Evolutionary conservation across 1,140 invertebrate genomes (phyloP), one percentile per base, ranked within the genome.

Genomic region (Zaprionus lachaisei): DNA sequence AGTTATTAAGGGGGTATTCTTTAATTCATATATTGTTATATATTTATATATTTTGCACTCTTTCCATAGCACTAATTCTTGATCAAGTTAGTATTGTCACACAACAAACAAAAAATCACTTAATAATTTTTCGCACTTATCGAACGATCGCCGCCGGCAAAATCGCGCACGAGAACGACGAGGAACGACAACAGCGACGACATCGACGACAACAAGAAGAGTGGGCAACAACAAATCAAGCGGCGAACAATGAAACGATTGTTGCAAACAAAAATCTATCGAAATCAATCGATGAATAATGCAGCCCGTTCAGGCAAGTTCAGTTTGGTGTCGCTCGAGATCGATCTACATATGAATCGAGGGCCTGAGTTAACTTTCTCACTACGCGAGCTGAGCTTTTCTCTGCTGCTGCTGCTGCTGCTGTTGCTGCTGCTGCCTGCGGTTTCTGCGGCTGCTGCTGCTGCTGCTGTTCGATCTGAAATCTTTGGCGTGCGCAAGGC

Each of bases 401-500:
- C 62, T 41, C 38, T 66, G 57, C 58, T 62, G 47, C 62, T 70
- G 51, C 44, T 63, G 20, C 20, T 20, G 47, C 34, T 55, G 72
- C 73, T 69, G 51, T 54, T 31, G 22, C 65, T 62, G 60, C 34
- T n/a, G 24, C 57, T 73, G 58, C 57, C 41, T 31, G 37, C 68
- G 41, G 41, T 44, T 47, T n/a, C 41, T 64, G 62, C 60, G 26
- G 38, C 61, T 38, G 34, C 49, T 51, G 26, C 49, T 74, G 73
- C 66, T 74, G 75, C 79, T 85, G 83, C 57, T 83, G 80, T 69
- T 84, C 84, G 84, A 87, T 87, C 84, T 87, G 83, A 87, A 87
- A 87, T 89, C 83, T 87, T 87, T 87, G 84, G 75, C 84, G 80
- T 87, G 85, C 84, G 86, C 84, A 87, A 89, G 83, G 84, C 83